phyloP scores from a whole-genome alignment of 2,113 vertebrate species.

The Micromys minutus region DNA sequence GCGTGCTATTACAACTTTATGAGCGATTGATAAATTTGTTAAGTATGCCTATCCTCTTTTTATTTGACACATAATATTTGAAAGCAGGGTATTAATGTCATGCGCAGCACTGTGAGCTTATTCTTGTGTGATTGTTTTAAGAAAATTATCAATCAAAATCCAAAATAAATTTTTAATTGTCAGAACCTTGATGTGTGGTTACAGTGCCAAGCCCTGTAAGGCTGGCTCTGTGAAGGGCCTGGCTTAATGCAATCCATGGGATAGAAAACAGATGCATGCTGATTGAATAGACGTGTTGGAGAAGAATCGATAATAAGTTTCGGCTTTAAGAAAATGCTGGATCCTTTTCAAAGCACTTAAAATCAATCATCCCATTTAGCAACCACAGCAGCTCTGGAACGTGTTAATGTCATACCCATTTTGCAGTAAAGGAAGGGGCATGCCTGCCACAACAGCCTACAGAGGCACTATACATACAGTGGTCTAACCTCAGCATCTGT shows the following conservation, averaged over 20 bases:
- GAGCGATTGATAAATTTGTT: neutral
- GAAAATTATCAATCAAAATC: neutral
- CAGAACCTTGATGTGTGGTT: neutral
- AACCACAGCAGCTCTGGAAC: neutral
- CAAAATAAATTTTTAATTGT: neutral
- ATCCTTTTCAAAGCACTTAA: constrained; percentile 6
- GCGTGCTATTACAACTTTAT: neutral
- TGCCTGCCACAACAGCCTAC: neutral
- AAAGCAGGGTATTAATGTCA: neutral
- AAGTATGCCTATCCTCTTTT: neutral
- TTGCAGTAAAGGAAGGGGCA: neutral
- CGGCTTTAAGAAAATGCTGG: neutral
- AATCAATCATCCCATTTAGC: neutral
- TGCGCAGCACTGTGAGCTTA: neutral
- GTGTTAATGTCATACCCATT: neutral
- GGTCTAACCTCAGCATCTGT: neutral
- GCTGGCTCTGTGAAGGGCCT: neutral
- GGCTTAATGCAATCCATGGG: neutral
- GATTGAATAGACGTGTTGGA: constrained; percentile 5
- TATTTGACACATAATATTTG: neutral
- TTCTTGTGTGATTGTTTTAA: neutral
- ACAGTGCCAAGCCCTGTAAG: neutral
- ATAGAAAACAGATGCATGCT: neutral
- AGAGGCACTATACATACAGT: neutral
- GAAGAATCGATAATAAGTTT: constrained; percentile 24